A percentile compares a stretch with the other conserved stretches of the same genome.
phyloP scores from a whole-genome alignment of 2,113 vertebrate genomes.

The Phoxinus phoxinus region DNA sequence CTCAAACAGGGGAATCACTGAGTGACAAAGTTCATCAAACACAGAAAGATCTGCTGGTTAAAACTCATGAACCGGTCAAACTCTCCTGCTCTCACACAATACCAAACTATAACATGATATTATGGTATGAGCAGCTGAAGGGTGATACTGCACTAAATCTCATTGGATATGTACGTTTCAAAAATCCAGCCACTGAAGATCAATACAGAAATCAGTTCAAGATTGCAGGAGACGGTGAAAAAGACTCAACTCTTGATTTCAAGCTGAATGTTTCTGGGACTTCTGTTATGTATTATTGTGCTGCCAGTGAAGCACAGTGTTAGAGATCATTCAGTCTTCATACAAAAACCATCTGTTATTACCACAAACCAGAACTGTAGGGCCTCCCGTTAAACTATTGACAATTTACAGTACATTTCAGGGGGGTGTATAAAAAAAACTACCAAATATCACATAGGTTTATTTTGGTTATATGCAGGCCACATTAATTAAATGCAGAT shows the following conservation, averaged over 20 bases:
- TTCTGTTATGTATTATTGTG: constrained; percentile 54
- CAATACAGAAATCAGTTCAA: constrained; percentile 29
- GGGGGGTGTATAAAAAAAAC: no score
- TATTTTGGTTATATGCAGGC: background rate
- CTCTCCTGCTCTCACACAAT: constrained; percentile 51
- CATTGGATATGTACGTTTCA: constrained; percentile 38
- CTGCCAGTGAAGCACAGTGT: constrained; percentile 47
- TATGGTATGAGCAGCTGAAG: constrained; percentile 51
- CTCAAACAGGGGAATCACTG: constrained; percentile 11
- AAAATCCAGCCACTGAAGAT: background rate
- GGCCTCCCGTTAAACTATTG: background rate
- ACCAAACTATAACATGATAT: constrained; percentile 24
- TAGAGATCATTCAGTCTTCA: background rate
- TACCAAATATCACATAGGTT: no score
- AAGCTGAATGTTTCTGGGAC: constrained; percentile 18
- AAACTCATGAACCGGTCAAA: background rate
- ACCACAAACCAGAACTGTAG: constrained; percentile 9
- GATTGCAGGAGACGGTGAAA: constrained; percentile 43
- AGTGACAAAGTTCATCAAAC: constrained; percentile 42
- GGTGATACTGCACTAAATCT: constrained; percentile 43
- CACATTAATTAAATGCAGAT: no score
- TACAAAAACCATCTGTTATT: constrained; percentile 36
- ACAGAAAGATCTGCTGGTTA: constrained; percentile 15
- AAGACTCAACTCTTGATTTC: constrained; percentile 31
- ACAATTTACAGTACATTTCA: background rate